These are phyloP conservation scores for Pollenia labialis DNA, from an alignment of 2,888 invertebrate genomes.

Conservation along the genomic window DNA sequence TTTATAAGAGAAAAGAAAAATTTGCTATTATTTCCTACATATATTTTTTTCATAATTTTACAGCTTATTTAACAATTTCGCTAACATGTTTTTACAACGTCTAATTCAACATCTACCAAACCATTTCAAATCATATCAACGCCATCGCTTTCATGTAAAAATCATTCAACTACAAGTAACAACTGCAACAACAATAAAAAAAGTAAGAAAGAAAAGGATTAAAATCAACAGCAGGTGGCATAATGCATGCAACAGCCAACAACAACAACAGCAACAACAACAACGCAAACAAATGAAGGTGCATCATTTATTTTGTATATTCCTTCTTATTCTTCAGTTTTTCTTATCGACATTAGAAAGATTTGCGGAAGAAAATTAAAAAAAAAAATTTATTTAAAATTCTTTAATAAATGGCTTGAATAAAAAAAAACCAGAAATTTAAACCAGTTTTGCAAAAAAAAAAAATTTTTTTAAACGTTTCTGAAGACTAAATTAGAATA, in stretches of 20 bases:
- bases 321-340: conserved; percentile 5
- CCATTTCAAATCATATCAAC: conserved; percentile 68
- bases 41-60: conserved; percentile 34
- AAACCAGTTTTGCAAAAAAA: conserved; percentile 60
- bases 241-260: conserved; percentile 47
- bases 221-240: conserved; percentile 72
- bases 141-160: conserved; percentile 66
- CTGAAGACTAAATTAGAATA: conserved; percentile 55
- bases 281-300: conserved; percentile 30
- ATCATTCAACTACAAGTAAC: conserved; percentile 67
- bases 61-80: conserved; percentile 45
- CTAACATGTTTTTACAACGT: conserved; percentile 45
- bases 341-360: conserved; percentile 57
- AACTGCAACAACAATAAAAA: background rate
- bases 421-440: conserved; percentile 13
- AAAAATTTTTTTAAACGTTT: conserved; percentile 56
- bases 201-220: conserved; percentile 51
- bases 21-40: conserved; percentile 8
- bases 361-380: conserved; percentile 55
- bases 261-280: background rate
- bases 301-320: conserved; percentile 21
- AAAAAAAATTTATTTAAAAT: conserved; percentile 57
- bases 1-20: background rate
- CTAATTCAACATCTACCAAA: conserved; percentile 42
- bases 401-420: conserved; percentile 55